Conservation (phyloP, 1,140 invertebrate species). For the Calephelis nemesis region DNA sequence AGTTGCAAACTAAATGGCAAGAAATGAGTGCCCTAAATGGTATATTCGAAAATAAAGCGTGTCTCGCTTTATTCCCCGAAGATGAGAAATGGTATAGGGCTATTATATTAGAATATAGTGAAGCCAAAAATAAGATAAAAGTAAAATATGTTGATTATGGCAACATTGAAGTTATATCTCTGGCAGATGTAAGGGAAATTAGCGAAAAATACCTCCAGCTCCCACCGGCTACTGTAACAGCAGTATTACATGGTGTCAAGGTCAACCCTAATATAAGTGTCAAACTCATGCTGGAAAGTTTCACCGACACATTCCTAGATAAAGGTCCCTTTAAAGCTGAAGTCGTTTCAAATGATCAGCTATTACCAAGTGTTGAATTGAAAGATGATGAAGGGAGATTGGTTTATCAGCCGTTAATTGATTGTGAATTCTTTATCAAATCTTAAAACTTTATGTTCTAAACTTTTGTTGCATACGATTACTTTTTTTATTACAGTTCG, state of each 20-base stretch:
- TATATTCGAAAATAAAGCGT: constrained; percentile 65
- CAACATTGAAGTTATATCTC: constrained; percentile 51
- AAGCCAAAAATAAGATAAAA: constrained; percentile 51
- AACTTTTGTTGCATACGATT: neutral
- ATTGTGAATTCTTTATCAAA: constrained; percentile 43
- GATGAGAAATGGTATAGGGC: constrained; percentile 66
- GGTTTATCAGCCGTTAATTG: constrained; percentile 50
- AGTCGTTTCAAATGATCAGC: constrained; percentile 39
- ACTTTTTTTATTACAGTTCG: constrained; percentile 10
- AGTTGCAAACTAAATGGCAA: constrained; percentile 42
- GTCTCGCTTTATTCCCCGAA: constrained; percentile 58
- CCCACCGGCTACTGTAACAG: constrained; percentile 50
- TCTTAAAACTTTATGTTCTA: constrained; percentile 13
- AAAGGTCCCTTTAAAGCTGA: constrained; percentile 54
- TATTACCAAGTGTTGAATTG: constrained; percentile 49
- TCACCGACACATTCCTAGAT: constrained; percentile 49
- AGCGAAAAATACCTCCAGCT: constrained; percentile 46
- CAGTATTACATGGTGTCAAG: constrained; percentile 43
- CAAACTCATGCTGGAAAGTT: constrained; percentile 38
- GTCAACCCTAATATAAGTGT: constrained; percentile 49
- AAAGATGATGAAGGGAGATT: constrained; percentile 46
- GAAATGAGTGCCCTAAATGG: constrained; percentile 48
- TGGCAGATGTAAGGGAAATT: constrained; percentile 57
- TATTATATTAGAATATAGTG: constrained; percentile 55
- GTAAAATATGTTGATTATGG: constrained; percentile 72